phyloP scores from a whole-genome alignment of 1,140 invertebrate species.

The Nasonia longicornis region DNA sequence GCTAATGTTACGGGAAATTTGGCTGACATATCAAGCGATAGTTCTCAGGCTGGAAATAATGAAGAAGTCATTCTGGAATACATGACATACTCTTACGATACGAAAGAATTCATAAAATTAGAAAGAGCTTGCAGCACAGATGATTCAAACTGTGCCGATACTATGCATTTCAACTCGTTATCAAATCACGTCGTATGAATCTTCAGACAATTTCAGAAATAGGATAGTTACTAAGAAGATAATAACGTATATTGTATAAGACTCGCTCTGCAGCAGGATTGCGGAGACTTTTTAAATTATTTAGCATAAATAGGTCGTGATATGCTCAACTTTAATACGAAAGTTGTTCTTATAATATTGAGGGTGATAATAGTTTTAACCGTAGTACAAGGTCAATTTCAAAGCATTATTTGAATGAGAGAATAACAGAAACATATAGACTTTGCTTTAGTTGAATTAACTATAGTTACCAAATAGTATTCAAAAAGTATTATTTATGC shows the following conservation, averaged over 20 bases:
- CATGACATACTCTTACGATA: constrained; percentile 58
- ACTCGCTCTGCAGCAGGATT: constrained; percentile 24
- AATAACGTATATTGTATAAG: background rate
- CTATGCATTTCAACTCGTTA: background rate
- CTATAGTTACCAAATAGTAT: constrained; percentile 28
- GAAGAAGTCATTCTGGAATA: constrained; percentile 42
- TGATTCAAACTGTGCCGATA: background rate
- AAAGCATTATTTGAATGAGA: constrained; percentile 10
- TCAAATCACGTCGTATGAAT: background rate
- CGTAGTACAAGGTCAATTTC: background rate
- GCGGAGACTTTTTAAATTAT: background rate
- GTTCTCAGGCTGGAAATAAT: background rate
- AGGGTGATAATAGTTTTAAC: background rate
- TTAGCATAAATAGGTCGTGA: background rate
- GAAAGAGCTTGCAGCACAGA: constrained; percentile 49
- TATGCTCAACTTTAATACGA: background rate
- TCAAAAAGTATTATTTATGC: background rate
- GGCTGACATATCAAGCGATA: constrained; percentile 16
- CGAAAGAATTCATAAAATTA: constrained; percentile 58
- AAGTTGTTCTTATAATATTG: background rate
- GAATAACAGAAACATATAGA: background rate
- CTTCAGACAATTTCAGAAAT: background rate
- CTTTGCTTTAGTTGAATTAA: constrained; percentile 7
- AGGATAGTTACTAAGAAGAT: background rate
- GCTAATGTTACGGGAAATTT: background rate